Evolutionary conservation across 2,797 vertebrate species (phyloP).

Genomic region (Clarias platycephalus): DNA sequence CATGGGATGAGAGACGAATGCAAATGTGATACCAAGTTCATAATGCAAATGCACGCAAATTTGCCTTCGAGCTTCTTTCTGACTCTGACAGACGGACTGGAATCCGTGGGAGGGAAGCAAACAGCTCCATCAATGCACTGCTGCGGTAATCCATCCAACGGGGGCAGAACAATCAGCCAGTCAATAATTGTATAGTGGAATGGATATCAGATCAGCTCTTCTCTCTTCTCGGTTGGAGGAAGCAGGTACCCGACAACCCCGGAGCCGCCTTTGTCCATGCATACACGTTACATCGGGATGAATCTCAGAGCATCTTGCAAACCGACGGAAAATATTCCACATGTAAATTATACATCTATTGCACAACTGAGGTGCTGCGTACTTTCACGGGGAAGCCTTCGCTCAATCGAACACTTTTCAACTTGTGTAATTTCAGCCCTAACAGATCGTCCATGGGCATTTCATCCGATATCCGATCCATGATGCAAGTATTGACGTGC

Average conservation of each 20-base stretch:
- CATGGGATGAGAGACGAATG: neutral
- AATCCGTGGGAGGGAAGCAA: constrained; percentile 34
- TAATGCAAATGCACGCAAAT: neutral
- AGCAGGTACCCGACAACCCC: constrained; percentile 49
- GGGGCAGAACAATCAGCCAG: constrained; percentile 44
- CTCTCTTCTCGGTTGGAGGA: constrained; percentile 42
- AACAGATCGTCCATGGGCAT: neutral
- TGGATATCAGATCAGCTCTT: constrained; percentile 48
- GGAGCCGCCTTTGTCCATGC: constrained; percentile 7
- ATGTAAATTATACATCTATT: neutral
- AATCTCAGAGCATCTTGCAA: constrained; percentile 8
- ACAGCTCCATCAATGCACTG: constrained; percentile 28
- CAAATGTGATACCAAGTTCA: neutral
- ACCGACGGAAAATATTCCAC: neutral
- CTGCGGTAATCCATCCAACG: constrained; percentile 37
- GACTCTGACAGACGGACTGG: constrained; percentile 41
- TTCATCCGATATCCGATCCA: neutral
- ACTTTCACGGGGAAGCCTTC: constrained; percentile 16
- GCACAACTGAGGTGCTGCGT: constrained; percentile 27
- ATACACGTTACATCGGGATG: neutral
- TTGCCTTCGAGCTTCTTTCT: neutral
- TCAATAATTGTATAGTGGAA: constrained; percentile 54
- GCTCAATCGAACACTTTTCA: neutral
- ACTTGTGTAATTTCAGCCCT: constrained; percentile 4
- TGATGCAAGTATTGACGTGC: neutral